Percentiles rank a stretch among this genome's conserved stretches.
Evolutionary conservation across 2,113 vertebrate species (phyloP).

Genomic region (Lepus europaeus): DNA sequence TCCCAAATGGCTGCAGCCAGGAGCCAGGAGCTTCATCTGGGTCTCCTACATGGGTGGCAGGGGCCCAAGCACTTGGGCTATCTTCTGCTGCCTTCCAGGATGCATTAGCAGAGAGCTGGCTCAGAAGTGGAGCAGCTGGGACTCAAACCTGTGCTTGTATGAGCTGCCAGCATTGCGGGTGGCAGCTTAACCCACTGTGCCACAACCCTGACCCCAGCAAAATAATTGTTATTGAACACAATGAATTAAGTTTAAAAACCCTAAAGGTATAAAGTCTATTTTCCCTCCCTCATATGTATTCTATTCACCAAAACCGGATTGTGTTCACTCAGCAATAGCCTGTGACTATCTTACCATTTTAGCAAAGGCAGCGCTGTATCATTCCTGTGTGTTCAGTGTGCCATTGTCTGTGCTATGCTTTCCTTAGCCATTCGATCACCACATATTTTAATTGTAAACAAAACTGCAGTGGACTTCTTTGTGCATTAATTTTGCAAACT

Average conservation of each 20-base stretch:
- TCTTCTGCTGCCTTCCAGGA: too few relatives aligned
- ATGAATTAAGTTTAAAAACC: slow-evolving; percentile 23
- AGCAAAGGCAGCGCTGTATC: neutral
- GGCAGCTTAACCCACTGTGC: too few relatives aligned
- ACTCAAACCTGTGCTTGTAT: too few relatives aligned
- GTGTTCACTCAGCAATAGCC: neutral
- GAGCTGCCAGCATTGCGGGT: too few relatives aligned
- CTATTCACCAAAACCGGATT: neutral
- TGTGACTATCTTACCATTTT: neutral
- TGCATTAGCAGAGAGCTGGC: too few relatives aligned
- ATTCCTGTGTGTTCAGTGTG: neutral
- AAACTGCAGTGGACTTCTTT: neutral
- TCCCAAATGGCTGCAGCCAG: too few relatives aligned
- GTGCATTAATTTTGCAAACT: neutral
- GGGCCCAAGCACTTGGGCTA: too few relatives aligned
- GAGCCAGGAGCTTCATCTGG: too few relatives aligned
- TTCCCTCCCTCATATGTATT: neutral
- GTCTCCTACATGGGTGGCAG: too few relatives aligned
- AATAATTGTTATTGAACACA: neutral
- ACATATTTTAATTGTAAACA: neutral
- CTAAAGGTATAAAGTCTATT: neutral
- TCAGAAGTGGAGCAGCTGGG: too few relatives aligned
- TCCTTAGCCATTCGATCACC: neutral
- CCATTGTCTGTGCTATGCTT: neutral
- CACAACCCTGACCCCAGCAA: neutral